A percentile compares a stretch with the other conserved stretches of the same genome.
phyloP scores from a whole-genome alignment of 2,113 vertebrate genomes.

The Ageneiosus marmoratus region DNA sequence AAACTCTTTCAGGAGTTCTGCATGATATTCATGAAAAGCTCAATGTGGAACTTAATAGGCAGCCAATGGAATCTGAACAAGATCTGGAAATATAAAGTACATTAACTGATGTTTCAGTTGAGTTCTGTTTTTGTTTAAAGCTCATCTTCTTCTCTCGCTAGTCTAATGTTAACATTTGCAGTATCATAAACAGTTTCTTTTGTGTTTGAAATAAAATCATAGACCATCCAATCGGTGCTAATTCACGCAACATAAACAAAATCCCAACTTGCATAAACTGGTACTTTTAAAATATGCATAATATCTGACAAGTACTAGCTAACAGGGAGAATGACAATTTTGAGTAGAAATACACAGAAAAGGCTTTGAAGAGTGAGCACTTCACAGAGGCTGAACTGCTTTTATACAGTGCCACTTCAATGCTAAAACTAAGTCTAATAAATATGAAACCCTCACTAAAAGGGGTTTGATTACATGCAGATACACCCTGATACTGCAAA shows the following conservation, averaged over 20 bases:
- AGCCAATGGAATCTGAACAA: neutral
- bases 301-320: too few relatives aligned
- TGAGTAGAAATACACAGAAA: neutral
- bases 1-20: neutral
- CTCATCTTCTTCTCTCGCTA: neutral
- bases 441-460: neutral
- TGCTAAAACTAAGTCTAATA: neutral
- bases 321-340: neutral
- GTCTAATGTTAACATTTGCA: conserved; percentile 9
- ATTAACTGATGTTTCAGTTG: neutral
- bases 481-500: neutral
- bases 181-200: conserved; percentile 20
- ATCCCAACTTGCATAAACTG: neutral
- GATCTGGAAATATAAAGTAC: neutral
- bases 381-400: neutral
- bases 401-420: neutral
- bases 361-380: neutral
- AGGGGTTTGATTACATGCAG: neutral
- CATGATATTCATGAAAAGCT: neutral
- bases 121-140: conserved; percentile 15
- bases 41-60: neutral
- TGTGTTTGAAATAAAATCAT: neutral
- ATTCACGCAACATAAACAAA: neutral
- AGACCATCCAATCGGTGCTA: too few relatives aligned
- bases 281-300: neutral